Conservation (phyloP, 1,140 invertebrate genomes). For the Cydia pomonella region DNA sequence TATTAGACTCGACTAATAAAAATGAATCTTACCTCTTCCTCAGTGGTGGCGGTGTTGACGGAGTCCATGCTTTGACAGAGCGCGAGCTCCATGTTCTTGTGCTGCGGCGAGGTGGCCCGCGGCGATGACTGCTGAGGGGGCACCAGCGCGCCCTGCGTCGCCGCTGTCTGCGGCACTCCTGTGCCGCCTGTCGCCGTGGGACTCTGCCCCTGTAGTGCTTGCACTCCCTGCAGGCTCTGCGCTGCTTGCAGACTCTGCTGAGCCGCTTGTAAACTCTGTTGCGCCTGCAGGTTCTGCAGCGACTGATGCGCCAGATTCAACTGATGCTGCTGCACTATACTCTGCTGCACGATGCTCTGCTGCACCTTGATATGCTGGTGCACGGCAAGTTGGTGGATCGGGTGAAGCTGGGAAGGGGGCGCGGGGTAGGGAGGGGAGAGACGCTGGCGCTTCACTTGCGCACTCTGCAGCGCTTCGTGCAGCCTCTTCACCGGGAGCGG, state of each 20-base stretch:
- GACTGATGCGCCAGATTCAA: slow-evolving; percentile 74
- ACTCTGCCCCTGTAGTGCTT: slow-evolving; percentile 52
- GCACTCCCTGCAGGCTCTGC: slow-evolving; percentile 53
- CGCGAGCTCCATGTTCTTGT: slow-evolving; percentile 80
- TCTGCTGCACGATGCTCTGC: slow-evolving; percentile 74
- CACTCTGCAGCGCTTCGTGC: slow-evolving; percentile 78
- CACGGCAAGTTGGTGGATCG: slow-evolving; percentile 72
- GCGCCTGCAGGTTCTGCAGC: slow-evolving; percentile 69
- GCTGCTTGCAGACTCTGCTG: slow-evolving; percentile 58
- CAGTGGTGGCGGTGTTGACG: slow-evolving; percentile 93
- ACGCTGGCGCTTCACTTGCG: slow-evolving; percentile 76
- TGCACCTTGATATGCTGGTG: slow-evolving; percentile 77
- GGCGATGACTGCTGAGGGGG: slow-evolving; percentile 71
- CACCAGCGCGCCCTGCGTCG: slow-evolving; percentile 65
- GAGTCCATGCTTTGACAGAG: slow-evolving; percentile 94
- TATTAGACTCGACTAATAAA: neutral
- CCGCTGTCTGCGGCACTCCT: slow-evolving; percentile 59
- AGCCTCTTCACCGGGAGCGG: slow-evolving; percentile 77
- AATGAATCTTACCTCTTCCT: slow-evolving; percentile 90
- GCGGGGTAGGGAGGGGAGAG: slow-evolving; percentile 73
- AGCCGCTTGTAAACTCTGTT: slow-evolving; percentile 56
- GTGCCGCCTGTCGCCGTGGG: slow-evolving; percentile 56
- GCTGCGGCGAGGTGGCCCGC: slow-evolving; percentile 65
- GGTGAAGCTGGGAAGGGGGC: slow-evolving; percentile 63
- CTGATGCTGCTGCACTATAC: slow-evolving; percentile 76